Evolutionary conservation across 2,113 vertebrate genomes (phyloP), one percentile per base, ranked within the genome.

Genomic region (Ictalurus furcatus): DNA sequence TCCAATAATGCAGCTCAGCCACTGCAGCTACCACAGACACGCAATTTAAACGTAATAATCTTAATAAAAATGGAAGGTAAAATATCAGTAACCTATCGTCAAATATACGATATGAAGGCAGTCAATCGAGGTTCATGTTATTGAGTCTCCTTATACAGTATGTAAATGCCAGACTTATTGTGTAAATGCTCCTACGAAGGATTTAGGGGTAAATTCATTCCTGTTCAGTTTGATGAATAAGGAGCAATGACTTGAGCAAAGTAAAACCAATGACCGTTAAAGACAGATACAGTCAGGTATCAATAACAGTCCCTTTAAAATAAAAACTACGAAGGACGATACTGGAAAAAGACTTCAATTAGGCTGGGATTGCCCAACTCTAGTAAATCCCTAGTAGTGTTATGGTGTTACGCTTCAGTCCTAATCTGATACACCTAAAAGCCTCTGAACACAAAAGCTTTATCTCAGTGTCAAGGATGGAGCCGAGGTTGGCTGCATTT

Each of bases 1-100:
- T 44, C 74, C 74, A 78, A 78, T 78, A 78, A 28, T 12, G 40
- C 74, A 78, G 28, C 74, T 78, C 74, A 25, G 40, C 74, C 74
- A 76, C 37, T 54, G 76, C 40, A 74, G 4, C 37, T 16, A 19
- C 14, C 69, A n/a, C 9, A 69, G 28, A 30, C n/a, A 30, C 4
- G 12, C n/a, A n/a, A 71, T 7, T 71, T 73, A 37, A 3, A 71
- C 5, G 3, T 16, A 48, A 48, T 48, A 48, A 48, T 48, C 48
- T 48, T 8, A 48, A 48, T 48, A 63, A 11, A 63, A 63, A 11
- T 28, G n/a, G n/a, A 30, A 12, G 17, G 19, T 37, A 74, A 74
- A 37, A 40, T 37, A 74, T 71, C 67, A 40, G 11, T 37, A 48
- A 44, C 3, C 4, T 19, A 40, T 14, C 1, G 0, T 52, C 1